Percentiles rank a stretch among this genome's conserved stretches.
These are phyloP conservation scores for Xestobium rufovillosum DNA, from an alignment of 2,888 invertebrate species.

Conservation along the genomic window DNA sequence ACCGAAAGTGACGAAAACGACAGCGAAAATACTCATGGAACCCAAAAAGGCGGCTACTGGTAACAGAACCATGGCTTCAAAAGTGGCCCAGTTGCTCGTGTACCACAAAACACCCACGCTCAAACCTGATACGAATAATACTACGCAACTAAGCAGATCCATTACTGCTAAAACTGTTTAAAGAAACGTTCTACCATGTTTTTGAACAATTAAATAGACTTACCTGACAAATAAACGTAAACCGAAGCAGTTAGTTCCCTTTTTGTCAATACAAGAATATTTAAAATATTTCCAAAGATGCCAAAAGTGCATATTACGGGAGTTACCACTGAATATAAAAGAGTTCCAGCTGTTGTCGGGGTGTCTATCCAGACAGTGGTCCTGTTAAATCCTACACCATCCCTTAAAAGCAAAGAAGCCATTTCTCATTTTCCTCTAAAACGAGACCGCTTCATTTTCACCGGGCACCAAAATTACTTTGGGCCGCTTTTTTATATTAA, in stretches of 20 bases:
- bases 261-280: constrained; percentile 31
- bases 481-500: too few relatives aligned
- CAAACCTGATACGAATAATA: constrained; percentile 33
- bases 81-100: constrained; percentile 30
- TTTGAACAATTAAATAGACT: constrained; percentile 12
- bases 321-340: constrained; percentile 36
- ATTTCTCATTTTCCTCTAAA: too few relatives aligned
- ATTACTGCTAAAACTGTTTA: constrained; percentile 34
- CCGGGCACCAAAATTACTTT: too few relatives aligned
- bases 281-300: constrained; percentile 35
- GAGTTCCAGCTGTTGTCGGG: too few relatives aligned
- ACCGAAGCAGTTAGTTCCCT: constrained; percentile 34
- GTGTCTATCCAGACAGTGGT: too few relatives aligned
- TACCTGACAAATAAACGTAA: constrained; percentile 39
- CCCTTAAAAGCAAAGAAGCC: too few relatives aligned
- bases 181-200: constrained; percentile 4
- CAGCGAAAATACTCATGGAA: constrained; percentile 34
- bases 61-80: constrained; percentile 35
- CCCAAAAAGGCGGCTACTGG: constrained; percentile 34
- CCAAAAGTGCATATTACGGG: constrained; percentile 36
- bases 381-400: too few relatives aligned
- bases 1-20: constrained; percentile 35
- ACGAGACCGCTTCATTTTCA: too few relatives aligned
- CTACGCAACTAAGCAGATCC: constrained; percentile 34
- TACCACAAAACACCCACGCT: constrained; percentile 33